These are phyloP conservation scores for Cepphus grylle DNA, from an alignment of 2,113 vertebrate genomes.

Conservation along the genomic window DNA sequence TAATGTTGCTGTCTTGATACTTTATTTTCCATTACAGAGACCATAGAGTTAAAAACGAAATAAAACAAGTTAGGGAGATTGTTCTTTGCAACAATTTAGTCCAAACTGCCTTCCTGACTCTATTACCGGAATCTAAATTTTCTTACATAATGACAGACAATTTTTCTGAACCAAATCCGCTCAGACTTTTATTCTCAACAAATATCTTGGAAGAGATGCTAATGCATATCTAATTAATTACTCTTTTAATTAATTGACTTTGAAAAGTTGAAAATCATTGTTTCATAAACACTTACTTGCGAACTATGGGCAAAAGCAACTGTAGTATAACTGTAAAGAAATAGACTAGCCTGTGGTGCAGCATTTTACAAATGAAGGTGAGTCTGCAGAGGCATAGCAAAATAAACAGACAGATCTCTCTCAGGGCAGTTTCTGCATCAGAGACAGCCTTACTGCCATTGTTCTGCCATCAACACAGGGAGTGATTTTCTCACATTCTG, in stretches of 20 bases:
- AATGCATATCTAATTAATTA: neutral
- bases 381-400: neutral
- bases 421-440: accelerated
- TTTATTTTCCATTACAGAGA: neutral
- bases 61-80: neutral
- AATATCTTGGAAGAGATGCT: neutral
- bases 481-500: neutral
- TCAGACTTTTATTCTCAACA: neutral
- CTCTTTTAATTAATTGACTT: neutral
- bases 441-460: neutral
- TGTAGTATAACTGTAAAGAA: neutral
- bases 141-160: neutral
- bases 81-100: neutral
- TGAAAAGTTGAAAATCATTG: neutral
- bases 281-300: neutral
- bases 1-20: neutral
- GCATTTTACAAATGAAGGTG: neutral
- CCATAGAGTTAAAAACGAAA: neutral
- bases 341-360: neutral
- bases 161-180: neutral
- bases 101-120: neutral
- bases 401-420: neutral
- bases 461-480: neutral
- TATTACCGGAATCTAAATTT: neutral
- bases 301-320: neutral